phyloP scores from a whole-genome alignment of 2,113 vertebrate genomes.

The Syngnathus typhle region DNA sequence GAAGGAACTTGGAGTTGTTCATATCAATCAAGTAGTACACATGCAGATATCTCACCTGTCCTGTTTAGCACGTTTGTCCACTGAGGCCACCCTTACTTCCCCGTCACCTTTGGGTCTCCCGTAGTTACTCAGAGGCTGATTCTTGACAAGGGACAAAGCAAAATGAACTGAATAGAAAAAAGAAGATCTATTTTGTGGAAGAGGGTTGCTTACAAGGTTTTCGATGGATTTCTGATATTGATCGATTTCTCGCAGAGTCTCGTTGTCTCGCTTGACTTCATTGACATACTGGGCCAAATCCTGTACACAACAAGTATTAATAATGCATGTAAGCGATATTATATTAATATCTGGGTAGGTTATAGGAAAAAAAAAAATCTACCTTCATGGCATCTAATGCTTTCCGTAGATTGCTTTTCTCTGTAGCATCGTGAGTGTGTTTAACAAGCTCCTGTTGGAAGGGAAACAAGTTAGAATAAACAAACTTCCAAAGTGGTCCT shows the following conservation, averaged over 20 bases:
- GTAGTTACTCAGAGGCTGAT: slow-evolving; percentile 83
- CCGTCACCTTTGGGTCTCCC: slow-evolving; percentile 94
- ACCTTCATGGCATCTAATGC: slow-evolving; percentile 98
- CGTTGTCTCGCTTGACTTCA: slow-evolving; percentile 97
- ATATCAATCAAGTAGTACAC: neutral
- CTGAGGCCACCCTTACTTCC: slow-evolving; percentile 84
- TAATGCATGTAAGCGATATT: neutral
- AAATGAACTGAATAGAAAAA: neutral
- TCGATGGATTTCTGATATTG: slow-evolving; percentile 97
- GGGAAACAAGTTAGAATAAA: slow-evolving; percentile 15
- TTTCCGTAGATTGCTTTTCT: slow-evolving; percentile 85
- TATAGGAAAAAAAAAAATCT: neutral
- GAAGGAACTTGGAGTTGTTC: neutral
- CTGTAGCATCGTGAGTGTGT: slow-evolving; percentile 80
- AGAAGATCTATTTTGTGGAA: neutral
- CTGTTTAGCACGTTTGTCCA: slow-evolving; percentile 93
- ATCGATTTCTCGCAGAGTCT: slow-evolving; percentile 89
- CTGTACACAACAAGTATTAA: slow-evolving; percentile 60
- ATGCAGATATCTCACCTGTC: slow-evolving; percentile 80
- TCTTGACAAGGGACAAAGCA: slow-evolving; percentile 63
- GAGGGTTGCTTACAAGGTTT: slow-evolving; percentile 77
- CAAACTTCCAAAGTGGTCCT: neutral
- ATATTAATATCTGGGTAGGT: neutral
- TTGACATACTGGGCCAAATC: slow-evolving; percentile 98
- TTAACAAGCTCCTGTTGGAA: slow-evolving; percentile 86